Percentiles rank a stretch among this genome's conserved stretches.
Evolutionary conservation across 2,888 invertebrate genomes (phyloP).

Genomic region (Cataglyphis rosenhaueri): DNA sequence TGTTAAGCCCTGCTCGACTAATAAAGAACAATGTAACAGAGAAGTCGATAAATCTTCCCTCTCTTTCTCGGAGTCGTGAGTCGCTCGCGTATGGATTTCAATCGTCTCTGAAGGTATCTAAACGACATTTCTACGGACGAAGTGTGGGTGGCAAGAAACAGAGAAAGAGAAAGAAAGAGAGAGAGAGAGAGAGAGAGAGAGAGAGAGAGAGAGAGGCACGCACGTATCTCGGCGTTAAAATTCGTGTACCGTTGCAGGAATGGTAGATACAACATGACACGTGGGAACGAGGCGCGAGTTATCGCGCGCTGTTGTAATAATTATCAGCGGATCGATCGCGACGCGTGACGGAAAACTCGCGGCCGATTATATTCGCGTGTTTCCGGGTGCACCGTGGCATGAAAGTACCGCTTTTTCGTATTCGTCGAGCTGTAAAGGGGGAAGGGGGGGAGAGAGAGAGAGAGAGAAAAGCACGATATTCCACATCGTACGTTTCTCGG

Average conservation of each 20-base stretch:
- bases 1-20: slow-evolving; percentile 36
- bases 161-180: no score
- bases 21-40: slow-evolving; percentile 52
- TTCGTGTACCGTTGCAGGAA: slow-evolving; percentile 68
- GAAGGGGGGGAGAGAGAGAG: background rate
- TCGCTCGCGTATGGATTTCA: slow-evolving; percentile 23
- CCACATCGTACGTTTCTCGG: background rate
- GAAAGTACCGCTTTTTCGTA: slow-evolving; percentile 32
- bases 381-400: slow-evolving; percentile 24
- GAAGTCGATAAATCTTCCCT: slow-evolving; percentile 58
- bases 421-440: background rate
- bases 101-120: slow-evolving; percentile 21
- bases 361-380: slow-evolving; percentile 47
- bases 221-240: slow-evolving; percentile 63
- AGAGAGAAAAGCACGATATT: background rate
- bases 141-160: slow-evolving; percentile 60
- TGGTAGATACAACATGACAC: slow-evolving; percentile 49
- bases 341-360: slow-evolving; percentile 51
- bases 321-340: slow-evolving; percentile 55
- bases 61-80: slow-evolving; percentile 8
- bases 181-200: no score
- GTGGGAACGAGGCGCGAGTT: slow-evolving; percentile 56
- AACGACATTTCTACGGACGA: slow-evolving; percentile 36
- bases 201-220: slow-evolving; percentile 14
- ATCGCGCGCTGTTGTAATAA: slow-evolving; percentile 50